Evolutionary conservation across 2,888 invertebrate genomes (phyloP).

Genomic region (Drosophila gaucha): DNA sequence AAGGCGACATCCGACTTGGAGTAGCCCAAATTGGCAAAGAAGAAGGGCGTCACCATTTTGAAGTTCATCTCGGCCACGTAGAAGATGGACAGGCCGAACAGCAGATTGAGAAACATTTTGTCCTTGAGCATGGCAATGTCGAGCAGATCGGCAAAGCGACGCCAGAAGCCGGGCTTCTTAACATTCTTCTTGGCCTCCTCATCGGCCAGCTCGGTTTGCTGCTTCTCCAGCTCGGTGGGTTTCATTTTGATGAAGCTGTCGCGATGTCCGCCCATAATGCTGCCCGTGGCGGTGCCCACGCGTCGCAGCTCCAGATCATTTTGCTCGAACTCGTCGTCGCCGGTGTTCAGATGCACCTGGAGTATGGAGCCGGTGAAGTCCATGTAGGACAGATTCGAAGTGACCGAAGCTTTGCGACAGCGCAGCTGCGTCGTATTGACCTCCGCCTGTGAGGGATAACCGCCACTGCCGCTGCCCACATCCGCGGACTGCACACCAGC

Average conservation of each 20-base stretch:
- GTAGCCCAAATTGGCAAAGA: slow-evolving; percentile 88
- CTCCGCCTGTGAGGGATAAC: slow-evolving; percentile 85
- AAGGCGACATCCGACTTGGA: slow-evolving; percentile 89
- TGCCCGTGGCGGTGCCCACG: slow-evolving; percentile 82
- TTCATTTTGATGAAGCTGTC: slow-evolving; percentile 85
- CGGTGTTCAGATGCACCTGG: slow-evolving; percentile 88
- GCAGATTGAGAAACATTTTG: slow-evolving; percentile 89
- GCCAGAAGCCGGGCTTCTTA: slow-evolving; percentile 85
- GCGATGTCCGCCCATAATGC: slow-evolving; percentile 77
- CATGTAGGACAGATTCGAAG: slow-evolving; percentile 90
- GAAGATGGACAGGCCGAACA: slow-evolving; percentile 90
- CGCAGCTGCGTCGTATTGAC: slow-evolving; percentile 85
- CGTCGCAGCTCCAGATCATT: slow-evolving; percentile 84
- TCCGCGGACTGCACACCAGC: slow-evolving; percentile 81
- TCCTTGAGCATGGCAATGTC: slow-evolving; percentile 90
- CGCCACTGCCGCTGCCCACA: slow-evolving; percentile 69
- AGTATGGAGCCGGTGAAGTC: slow-evolving; percentile 91
- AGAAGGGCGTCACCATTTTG: slow-evolving; percentile 90
- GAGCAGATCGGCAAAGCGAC: slow-evolving; percentile 88
- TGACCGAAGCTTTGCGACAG: slow-evolving; percentile 88
- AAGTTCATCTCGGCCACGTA: slow-evolving; percentile 91
- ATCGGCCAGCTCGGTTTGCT: slow-evolving; percentile 48
- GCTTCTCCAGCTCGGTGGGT: slow-evolving; percentile 80
- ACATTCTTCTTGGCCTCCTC: slow-evolving; percentile 56
- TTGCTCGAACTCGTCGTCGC: slow-evolving; percentile 84